Percentiles rank a stretch among this genome's conserved stretches.
Evolutionary conservation across 2,888 invertebrate genomes (phyloP).

Genomic region (Synanthedon vespiformis): DNA sequence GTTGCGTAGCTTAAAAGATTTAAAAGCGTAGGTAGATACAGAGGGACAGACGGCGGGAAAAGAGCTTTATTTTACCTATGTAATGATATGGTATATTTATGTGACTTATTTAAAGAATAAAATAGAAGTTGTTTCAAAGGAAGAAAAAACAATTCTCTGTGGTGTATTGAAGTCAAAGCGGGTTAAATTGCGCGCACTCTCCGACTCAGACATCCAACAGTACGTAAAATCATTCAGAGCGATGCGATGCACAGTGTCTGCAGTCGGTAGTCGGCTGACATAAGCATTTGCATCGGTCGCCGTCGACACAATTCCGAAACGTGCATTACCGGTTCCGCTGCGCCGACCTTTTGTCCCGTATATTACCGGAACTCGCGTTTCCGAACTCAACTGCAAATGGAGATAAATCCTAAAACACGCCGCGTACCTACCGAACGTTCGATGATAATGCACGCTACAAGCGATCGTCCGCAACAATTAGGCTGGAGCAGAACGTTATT

Average conservation of each 20-base stretch:
- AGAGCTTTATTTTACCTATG: too few relatives aligned
- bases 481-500: slow-evolving; percentile 36
- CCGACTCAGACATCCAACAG: background rate
- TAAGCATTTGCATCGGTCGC: slow-evolving; percentile 25
- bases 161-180: background rate
- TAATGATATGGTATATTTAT: too few relatives aligned
- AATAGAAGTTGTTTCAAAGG: too few relatives aligned
- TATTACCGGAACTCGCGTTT: slow-evolving; percentile 36
- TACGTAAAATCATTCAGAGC: background rate
- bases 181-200: background rate
- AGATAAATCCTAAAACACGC: slow-evolving; percentile 38
- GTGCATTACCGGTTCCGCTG: slow-evolving; percentile 37
- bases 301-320: slow-evolving; percentile 40
- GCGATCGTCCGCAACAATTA: slow-evolving; percentile 28
- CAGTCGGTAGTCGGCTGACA: slow-evolving; percentile 16
- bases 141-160: too few relatives aligned
- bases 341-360: slow-evolving; percentile 46
- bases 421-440: slow-evolving; percentile 17
- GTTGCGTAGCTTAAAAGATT: too few relatives aligned
- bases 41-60: too few relatives aligned
- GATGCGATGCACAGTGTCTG: background rate
- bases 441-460: slow-evolving; percentile 34
- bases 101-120: too few relatives aligned
- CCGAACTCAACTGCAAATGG: slow-evolving; percentile 44
- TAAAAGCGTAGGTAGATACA: too few relatives aligned